Conservation (phyloP, 1,140 invertebrate genomes). For the Drosophila malerkotliana region DNA sequence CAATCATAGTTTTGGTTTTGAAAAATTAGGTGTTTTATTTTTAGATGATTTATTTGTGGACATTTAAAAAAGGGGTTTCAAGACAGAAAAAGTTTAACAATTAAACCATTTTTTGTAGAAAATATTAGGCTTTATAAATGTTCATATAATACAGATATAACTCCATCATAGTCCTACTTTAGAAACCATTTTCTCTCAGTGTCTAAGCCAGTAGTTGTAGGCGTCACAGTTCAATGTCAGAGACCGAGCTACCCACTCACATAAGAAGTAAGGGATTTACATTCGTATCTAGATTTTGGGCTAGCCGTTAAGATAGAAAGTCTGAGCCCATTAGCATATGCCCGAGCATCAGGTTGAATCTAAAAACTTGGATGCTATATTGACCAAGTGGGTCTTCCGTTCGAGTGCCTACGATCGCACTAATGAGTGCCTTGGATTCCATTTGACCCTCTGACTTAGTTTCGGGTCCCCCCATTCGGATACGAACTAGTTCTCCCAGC, state of each 20-base stretch:
- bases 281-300: conserved; percentile 41
- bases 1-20: not conserved
- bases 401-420: not conserved
- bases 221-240: conserved; percentile 60
- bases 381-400: conserved; percentile 27
- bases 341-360: conserved; percentile 1
- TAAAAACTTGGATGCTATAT: conserved; percentile 21
- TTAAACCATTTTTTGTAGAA: no score
- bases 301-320: conserved; percentile 54
- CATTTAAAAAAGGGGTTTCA: not conserved
- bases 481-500: conserved; percentile 20
- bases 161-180: no score
- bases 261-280: conserved; percentile 24
- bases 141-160: no score
- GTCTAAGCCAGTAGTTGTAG: conserved; percentile 9
- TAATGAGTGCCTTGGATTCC: conserved; percentile 2
- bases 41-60: not conserved
- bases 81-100: no score
- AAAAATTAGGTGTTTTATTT: not conserved
- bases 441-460: conserved; percentile 47
- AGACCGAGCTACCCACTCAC: conserved; percentile 35
- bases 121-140: no score
- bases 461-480: not conserved
- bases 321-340: conserved; percentile 66
- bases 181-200: not conserved